Conservation (phyloP, 2,797 vertebrate genomes). For the Fundulus diaphanus region DNA sequence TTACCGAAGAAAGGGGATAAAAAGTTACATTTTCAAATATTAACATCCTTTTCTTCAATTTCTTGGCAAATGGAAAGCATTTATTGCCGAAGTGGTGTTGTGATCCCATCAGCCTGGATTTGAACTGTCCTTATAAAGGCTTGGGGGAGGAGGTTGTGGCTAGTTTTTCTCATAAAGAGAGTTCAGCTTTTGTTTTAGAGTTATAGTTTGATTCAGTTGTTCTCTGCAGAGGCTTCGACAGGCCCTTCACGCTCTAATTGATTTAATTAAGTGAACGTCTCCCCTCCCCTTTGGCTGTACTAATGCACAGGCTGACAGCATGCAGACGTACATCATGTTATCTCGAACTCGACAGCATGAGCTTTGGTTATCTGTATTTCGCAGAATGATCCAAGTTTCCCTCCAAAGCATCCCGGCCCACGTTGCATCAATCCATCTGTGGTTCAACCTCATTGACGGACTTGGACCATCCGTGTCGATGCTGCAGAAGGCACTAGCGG, state of each 20-base stretch:
- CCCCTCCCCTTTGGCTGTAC: conserved; percentile 54
- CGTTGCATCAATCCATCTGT: conserved; percentile 32
- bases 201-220: conserved; percentile 39
- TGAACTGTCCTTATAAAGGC: neutral
- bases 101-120: neutral
- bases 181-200: conserved; percentile 34
- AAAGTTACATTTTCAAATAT: neutral
- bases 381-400: conserved; percentile 59
- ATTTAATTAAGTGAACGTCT: conserved; percentile 71
- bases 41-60: neutral
- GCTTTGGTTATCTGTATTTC: conserved; percentile 61
- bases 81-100: neutral
- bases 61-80: neutral
- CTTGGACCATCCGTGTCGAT: conserved; percentile 29
- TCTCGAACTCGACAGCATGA: conserved; percentile 47
- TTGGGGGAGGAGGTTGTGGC: neutral
- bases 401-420: conserved; percentile 47
- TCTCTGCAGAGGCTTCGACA: conserved; percentile 47
- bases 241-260: conserved; percentile 74
- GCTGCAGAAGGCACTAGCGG: conserved; percentile 7
- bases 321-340: conserved; percentile 48
- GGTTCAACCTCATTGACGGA: conserved; percentile 49
- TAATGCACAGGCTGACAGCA: conserved; percentile 42
- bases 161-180: conserved; percentile 23
- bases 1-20: neutral